Evolutionary conservation across 2,888 invertebrate genomes (phyloP), one percentile per base, ranked within the genome.

Genomic region (Tortrix viridana): DNA sequence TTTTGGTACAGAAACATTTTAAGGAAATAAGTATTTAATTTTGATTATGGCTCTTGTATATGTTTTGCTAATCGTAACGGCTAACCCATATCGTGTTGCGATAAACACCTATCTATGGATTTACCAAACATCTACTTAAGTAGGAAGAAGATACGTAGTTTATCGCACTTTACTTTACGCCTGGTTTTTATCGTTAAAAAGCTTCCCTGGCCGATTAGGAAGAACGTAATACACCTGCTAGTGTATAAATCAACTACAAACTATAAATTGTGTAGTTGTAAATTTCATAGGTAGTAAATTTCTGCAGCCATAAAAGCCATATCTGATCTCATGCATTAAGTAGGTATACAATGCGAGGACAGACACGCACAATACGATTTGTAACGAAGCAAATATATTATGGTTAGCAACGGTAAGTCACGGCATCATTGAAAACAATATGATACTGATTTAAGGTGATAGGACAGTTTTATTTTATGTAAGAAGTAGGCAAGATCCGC

Each of bases 101-200:
- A 54, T 54, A 43, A 43, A 26, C 43, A 41, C 53, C 6, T 55
- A 55, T 46, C 55, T 4, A 14, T 43, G 58, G 50, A 59, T 59
- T 58, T 50, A 23, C 49, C 23, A n/a, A 41, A 18, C 50, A 50
- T 59, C 58, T 59, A 58, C 22, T 58, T 41, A 54, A 54, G 43
- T 54, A 59, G 50, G 14, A 18, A 23, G 59, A 16, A 41, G 19
- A 52, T 32, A 44, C 32, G 3, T 59, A 20, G 6, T 50, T 44
- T 59, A 59, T 59, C 59, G 26, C 41, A n/a, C 9, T 56, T n/a
- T 37, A 22, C 16, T 41, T 53, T 38, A 53, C 37, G 44, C 41
- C 37, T 6, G 50, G 32, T 58, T 26, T 16, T 50, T 52, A 59
- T 32, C 16, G 19, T 16, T 9, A 20, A 16, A 44, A 32, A 22